Conservation (phyloP, 2,797 vertebrate species). For the Leuciscus waleckii region DNA sequence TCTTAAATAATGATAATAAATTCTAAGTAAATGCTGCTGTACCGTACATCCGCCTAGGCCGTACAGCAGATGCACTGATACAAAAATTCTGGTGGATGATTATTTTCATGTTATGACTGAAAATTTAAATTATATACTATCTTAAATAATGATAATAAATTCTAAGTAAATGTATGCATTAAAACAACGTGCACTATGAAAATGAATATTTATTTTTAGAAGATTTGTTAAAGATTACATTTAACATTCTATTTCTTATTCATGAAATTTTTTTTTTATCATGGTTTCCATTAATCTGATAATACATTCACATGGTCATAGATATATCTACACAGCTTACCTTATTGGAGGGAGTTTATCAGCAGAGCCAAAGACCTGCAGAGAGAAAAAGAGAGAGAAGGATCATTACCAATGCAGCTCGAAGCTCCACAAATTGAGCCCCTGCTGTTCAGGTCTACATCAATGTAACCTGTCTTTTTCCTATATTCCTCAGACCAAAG, state of each 20-base stretch:
- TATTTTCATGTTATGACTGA: neutral
- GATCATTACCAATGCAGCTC: slow-evolving; percentile 37
- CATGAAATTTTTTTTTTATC: too few species aligned
- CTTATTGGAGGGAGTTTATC: slow-evolving; percentile 7
- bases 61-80: too few species aligned
- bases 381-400: neutral
- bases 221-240: neutral
- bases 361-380: slow-evolving; percentile 17
- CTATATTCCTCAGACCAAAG: slow-evolving; percentile 4
- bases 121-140: too few species aligned
- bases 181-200: neutral
- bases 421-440: slow-evolving; percentile 21
- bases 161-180: neutral
- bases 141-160: too few species aligned
- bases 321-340: neutral
- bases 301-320: neutral
- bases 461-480: slow-evolving; percentile 13
- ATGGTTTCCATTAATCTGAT: neutral
- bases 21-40: neutral
- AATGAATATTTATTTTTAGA: neutral
- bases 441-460: slow-evolving; percentile 35
- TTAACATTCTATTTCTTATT: neutral
- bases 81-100: neutral
- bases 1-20: too few species aligned
- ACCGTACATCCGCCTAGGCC: too few species aligned